These are phyloP conservation scores for Hipposideros armiger DNA, from an alignment of 2,113 vertebrate genomes.

Conservation along the genomic window DNA sequence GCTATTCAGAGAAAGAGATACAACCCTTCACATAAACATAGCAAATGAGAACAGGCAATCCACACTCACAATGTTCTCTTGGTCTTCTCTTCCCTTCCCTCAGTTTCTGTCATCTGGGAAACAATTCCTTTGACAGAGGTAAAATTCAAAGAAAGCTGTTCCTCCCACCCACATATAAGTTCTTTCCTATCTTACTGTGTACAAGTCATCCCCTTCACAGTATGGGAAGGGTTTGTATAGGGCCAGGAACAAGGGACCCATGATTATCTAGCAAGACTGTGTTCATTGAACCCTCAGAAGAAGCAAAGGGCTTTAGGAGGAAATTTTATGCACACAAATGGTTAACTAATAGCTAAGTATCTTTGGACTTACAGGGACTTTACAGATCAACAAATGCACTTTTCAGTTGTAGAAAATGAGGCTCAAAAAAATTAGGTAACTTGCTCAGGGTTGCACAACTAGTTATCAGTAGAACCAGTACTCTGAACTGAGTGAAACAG, in stretches of 20 bases:
- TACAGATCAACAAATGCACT: constrained; percentile 23
- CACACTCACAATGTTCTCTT: neutral
- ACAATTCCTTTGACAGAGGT: neutral
- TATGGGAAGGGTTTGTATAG: neutral
- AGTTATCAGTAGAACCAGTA: constrained; percentile 24
- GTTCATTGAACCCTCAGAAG: constrained; percentile 12
- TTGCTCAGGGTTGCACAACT: constrained; percentile 24
- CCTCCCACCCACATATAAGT: neutral
- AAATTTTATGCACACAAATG: neutral
- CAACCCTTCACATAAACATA: constrained; percentile 49
- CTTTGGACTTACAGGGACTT: neutral
- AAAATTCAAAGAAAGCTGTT: neutral
- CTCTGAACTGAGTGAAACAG: constrained; percentile 33
- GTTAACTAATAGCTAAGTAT: constrained; percentile 33
- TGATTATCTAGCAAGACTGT: neutral
- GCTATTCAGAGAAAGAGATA: constrained; percentile 86
- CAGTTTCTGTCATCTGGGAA: neutral
- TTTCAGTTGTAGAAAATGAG: constrained; percentile 44
- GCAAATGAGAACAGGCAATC: neutral
- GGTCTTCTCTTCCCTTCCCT: neutral
- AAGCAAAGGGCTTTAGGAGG: constrained; percentile 9
- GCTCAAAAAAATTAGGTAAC: constrained; percentile 30
- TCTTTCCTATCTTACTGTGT: constrained; percentile 7
- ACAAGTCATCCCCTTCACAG: neutral
- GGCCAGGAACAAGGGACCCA: neutral